Evolutionary conservation across 2,888 invertebrate species (phyloP).

Genomic region (Pemphredon lugubris): DNA sequence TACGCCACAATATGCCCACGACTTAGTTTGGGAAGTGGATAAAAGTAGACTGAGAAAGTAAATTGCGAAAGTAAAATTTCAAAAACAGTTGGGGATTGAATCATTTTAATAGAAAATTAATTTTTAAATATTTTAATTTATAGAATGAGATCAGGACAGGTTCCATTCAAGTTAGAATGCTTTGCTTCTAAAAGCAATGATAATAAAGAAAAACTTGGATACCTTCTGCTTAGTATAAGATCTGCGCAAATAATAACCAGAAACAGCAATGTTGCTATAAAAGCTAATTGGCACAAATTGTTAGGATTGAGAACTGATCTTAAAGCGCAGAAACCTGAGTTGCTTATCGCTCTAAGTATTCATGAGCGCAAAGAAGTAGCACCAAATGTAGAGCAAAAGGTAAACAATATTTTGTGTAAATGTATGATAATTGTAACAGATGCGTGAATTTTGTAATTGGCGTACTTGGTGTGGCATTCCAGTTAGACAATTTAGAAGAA

Average conservation of each 20-base stretch:
- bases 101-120: conserved; percentile 43
- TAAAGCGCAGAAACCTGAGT: conserved; percentile 76
- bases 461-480: conserved; percentile 3
- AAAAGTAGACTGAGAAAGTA: conserved; percentile 87
- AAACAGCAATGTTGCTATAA: conserved; percentile 79
- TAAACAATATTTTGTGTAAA: conserved; percentile 23
- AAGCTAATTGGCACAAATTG: conserved; percentile 76
- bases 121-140: conserved; percentile 46
- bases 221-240: conserved; percentile 86
- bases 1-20: conserved; percentile 86
- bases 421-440: background rate
- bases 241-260: conserved; percentile 86
- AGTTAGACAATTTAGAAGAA: conserved; percentile 11
- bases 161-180: conserved; percentile 88
- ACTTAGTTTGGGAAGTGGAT: conserved; percentile 90
- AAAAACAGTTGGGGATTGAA: background rate
- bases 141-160: conserved; percentile 88
- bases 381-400: conserved; percentile 31
- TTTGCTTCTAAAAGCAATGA: conserved; percentile 83
- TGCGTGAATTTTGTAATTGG: background rate
- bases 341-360: conserved; percentile 77
- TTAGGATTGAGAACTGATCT: conserved; percentile 77
- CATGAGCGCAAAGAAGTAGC: conserved; percentile 66
- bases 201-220: conserved; percentile 86
- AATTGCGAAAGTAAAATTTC: conserved; percentile 7